Evolutionary conservation across 1,140 invertebrate genomes (phyloP).

Genomic region (Atta cephalotes): DNA sequence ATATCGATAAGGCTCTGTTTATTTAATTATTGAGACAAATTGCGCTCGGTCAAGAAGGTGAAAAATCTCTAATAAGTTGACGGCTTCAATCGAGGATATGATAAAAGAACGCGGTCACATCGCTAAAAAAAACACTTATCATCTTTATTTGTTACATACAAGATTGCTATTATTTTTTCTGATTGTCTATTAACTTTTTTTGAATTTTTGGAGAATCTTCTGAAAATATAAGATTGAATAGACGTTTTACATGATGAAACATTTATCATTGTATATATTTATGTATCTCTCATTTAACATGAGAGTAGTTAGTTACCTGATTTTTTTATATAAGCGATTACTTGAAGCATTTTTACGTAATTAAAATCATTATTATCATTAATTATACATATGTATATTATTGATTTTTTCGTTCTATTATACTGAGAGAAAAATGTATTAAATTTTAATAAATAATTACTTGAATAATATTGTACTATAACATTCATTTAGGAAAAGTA

Average conservation of each 20-base stretch:
- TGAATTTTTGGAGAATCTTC: no score
- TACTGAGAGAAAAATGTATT: no score
- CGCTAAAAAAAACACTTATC: neutral
- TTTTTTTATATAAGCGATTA: no score
- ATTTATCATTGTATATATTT: neutral
- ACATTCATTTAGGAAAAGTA: no score
- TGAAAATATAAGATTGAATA: neutral
- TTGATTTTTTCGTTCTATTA: no score
- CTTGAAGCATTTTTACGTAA: no score
- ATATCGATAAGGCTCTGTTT: neutral
- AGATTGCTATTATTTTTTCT: neutral
- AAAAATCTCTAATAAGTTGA: constrained; percentile 13
- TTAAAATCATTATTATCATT: no score
- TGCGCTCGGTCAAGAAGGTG: constrained; percentile 1
- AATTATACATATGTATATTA: no score
- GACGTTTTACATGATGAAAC: neutral
- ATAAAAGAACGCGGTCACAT: constrained; percentile 26
- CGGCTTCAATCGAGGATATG: constrained; percentile 33
- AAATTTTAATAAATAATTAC: no score
- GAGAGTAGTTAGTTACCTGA: no score
- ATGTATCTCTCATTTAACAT: no score
- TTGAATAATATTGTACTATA: no score
- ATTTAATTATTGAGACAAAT: constrained; percentile 15
- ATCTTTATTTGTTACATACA: neutral
- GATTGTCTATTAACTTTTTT: neutral